These are phyloP conservation scores for Hipparchia sbordonii DNA, from an alignment of 2,888 invertebrate genomes.

Conservation along the genomic window DNA sequence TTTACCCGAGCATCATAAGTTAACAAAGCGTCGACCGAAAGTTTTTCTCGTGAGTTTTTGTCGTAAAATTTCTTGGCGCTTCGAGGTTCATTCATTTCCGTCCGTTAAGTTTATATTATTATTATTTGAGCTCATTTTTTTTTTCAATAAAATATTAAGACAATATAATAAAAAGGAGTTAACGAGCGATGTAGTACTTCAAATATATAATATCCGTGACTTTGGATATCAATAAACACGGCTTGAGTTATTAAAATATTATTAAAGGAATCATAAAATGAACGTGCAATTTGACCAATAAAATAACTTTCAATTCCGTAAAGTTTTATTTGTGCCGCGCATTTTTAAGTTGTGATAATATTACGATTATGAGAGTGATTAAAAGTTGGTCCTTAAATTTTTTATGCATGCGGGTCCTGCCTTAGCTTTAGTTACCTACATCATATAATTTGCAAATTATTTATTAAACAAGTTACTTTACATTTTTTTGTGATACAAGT, in stretches of 20 bases:
- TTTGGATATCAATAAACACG: constrained; percentile 18
- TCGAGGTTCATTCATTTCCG: constrained; percentile 18
- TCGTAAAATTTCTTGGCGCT: constrained; percentile 25
- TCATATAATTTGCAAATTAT: background rate
- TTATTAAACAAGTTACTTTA: background rate
- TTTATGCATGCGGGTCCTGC: constrained; percentile 23
- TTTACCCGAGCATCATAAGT: constrained; percentile 29
- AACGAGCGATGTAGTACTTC: constrained; percentile 3
- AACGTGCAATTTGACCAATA: constrained; percentile 33
- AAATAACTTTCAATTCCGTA: constrained; percentile 38
- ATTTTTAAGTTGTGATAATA: constrained; percentile 24
- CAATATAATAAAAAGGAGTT: background rate
- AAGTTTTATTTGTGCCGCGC: constrained; percentile 36
- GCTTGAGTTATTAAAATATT: constrained; percentile 18
- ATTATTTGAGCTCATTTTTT: constrained; percentile 4
- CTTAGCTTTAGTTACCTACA: background rate
- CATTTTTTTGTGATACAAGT: too few relatives aligned
- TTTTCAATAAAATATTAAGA: constrained; percentile 2
- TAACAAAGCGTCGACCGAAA: constrained; percentile 26
- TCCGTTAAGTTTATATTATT: constrained; percentile 11
- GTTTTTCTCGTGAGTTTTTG: constrained; percentile 23
- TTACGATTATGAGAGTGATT: constrained; percentile 23
- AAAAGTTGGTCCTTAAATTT: constrained; percentile 25
- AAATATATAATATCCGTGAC: constrained; percentile 12
- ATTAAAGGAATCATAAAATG: constrained; percentile 14